Conservation (phyloP, 2,888 invertebrate species). For the Elmis aenea region DNA sequence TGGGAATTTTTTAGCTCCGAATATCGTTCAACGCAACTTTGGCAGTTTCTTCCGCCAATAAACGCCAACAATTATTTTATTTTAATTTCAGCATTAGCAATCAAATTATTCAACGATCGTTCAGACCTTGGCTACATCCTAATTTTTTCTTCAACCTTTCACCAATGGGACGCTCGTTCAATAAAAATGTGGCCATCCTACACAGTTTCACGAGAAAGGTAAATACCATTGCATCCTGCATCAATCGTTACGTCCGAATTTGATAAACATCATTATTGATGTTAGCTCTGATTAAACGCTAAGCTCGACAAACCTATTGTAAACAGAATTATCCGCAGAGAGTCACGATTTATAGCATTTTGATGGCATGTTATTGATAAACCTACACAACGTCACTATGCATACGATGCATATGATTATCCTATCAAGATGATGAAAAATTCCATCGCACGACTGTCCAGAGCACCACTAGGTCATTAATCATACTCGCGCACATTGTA, state of each 20-base stretch:
- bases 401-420: too few relatives aligned
- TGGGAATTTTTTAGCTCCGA: too few relatives aligned
- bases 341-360: slow-evolving; percentile 12
- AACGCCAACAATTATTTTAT: neutral
- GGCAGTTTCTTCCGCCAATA: neutral
- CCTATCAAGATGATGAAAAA: too few relatives aligned
- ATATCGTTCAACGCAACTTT: too few relatives aligned
- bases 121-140: slow-evolving; percentile 47
- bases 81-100: slow-evolving; percentile 9
- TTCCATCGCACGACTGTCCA: too few relatives aligned
- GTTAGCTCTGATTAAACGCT: slow-evolving; percentile 18
- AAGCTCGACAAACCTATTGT: slow-evolving; percentile 18
- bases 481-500: too few relatives aligned
- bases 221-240: slow-evolving; percentile 10
- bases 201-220: slow-evolving; percentile 52
- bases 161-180: slow-evolving; percentile 42
- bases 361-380: slow-evolving; percentile 11
- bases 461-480: too few relatives aligned
- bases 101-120: slow-evolving; percentile 18
- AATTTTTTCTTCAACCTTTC: slow-evolving; percentile 46
- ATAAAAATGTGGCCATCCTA: slow-evolving; percentile 45
- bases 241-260: slow-evolving; percentile 12
- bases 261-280: slow-evolving; percentile 18
- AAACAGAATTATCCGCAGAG: slow-evolving; percentile 16
- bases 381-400: slow-evolving; percentile 7